Evolutionary conservation across 2,113 vertebrate genomes (phyloP), one percentile per base, ranked within the genome.

Genomic region (Gallinago media): DNA sequence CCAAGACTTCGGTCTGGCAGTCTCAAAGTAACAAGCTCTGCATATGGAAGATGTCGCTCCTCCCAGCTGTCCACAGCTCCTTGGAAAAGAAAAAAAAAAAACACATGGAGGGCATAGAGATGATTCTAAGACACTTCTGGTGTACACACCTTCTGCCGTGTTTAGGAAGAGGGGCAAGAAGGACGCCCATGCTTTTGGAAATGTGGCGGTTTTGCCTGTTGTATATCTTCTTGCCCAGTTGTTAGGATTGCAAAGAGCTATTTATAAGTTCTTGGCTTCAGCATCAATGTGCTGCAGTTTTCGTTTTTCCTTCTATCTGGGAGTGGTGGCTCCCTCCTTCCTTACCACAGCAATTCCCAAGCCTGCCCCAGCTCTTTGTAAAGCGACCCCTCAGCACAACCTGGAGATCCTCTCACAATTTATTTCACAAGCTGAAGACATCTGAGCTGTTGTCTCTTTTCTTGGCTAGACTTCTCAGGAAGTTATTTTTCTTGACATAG

Each of bases 1-100:
- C 94, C 95, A 95, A 95, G 90, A 68, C 72, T 94, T 72, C 83
- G 95, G 95, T 94, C 88, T 95, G 94, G 63, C 85, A 92, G 15
- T 71, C 76, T 86, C 67, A 88, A 93, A 90, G 92, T 95, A 95
- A 89, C 78, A 72, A 92, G 85, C 67, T 80, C 83, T 91, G 63
- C 83, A 88, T 78, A 94, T 93, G 92, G 88, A 90, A 47, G 38
- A 88, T 75, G 83, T 88, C 13, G 0, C 15, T 83, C 88, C 68
- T 67, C 50, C 56, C 92, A 95, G 92, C 85, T 92, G 86, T 88
- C 91, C 65, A 13, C 61, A 72, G 42, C 71, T 92, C 62, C 72
- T 88, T 2, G 1, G 2, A 22, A 62, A 42, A 70, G 70, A 54
- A 1, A n/a, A 54, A 31, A 29, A 17, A 23, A 73, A 49, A 1